These are phyloP conservation scores for Kradibia gibbosae DNA, from an alignment of 1,140 invertebrate species.

Conservation along the genomic window DNA sequence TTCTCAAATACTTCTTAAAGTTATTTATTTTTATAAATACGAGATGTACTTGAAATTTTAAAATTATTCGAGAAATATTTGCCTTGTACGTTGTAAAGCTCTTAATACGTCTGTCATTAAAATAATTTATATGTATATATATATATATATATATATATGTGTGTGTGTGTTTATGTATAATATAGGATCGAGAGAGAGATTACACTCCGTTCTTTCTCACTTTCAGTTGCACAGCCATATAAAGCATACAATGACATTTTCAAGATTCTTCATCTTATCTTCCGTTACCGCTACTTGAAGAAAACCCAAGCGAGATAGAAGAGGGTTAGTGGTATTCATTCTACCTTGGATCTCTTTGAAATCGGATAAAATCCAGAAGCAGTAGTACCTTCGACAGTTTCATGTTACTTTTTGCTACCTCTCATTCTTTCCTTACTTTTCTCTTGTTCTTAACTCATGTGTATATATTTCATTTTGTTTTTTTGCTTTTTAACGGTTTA, in stretches of 20 bases:
- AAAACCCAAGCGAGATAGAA: neutral
- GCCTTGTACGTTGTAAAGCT: neutral
- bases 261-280: conserved; percentile 9
- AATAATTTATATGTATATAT: no score
- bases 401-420: conserved; percentile 5
- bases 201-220: neutral
- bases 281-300: neutral
- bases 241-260: conserved; percentile 27
- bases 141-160: no score
- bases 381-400: conserved; percentile 18
- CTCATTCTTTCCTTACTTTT: neutral
- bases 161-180: no score
- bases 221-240: neutral
- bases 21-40: neutral
- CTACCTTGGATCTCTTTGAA: conserved; percentile 42
- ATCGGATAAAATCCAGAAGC: conserved; percentile 41
- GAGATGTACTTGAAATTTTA: neutral
- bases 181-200: neutral
- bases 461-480: neutral
- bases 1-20: neutral
- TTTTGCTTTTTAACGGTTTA: neutral
- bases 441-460: neutral
- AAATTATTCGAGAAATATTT: neutral
- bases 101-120: neutral
- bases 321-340: conserved; percentile 36